Percentiles rank a stretch among this genome's conserved stretches.
Conservation (phyloP, 2,113 vertebrate genomes). For the Equus przewalskii region DNA sequence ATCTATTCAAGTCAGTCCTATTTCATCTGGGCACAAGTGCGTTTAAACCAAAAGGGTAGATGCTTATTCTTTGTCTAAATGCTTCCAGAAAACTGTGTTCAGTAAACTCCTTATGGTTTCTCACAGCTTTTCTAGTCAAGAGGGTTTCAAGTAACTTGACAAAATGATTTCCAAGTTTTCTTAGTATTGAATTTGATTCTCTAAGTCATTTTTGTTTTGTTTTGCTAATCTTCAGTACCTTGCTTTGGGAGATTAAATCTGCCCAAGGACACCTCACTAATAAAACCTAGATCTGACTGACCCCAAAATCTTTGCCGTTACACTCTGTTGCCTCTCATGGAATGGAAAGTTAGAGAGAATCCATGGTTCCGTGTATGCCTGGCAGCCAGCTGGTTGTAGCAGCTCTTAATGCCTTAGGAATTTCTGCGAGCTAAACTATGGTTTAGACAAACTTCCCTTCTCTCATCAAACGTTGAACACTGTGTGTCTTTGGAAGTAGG, state of each 20-base stretch:
- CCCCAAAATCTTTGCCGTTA: not conserved
- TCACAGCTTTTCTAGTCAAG: slow-evolving; percentile 23
- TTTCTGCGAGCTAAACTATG: not conserved
- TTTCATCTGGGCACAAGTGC: not conserved
- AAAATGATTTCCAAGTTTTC: slow-evolving; percentile 30
- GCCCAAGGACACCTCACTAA: not conserved
- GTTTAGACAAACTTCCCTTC: slow-evolving; percentile 9
- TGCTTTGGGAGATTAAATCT: slow-evolving; percentile 43
- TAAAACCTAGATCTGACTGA: slow-evolving; percentile 15
- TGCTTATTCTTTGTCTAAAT: slow-evolving; percentile 56
- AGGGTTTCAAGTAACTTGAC: not conserved
- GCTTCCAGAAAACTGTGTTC: slow-evolving; percentile 24
- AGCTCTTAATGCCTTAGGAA: slow-evolving; percentile 13
- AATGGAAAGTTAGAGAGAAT: not conserved
- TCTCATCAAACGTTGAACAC: not conserved
- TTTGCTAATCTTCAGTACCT: slow-evolving; percentile 29
- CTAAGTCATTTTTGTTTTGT: slow-evolving; percentile 38
- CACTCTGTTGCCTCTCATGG: not conserved
- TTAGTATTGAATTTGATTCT: slow-evolving; percentile 42
- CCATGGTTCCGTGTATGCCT: not conserved
- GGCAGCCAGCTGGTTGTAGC: not conserved
- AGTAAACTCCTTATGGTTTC: not conserved
- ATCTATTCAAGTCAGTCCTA: not conserved
- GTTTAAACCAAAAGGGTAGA: slow-evolving; percentile 36
- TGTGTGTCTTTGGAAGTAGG: not conserved